A percentile compares a stretch with the other conserved stretches of the same genome.
Conservation (phyloP, 2,888 invertebrate genomes). For the Idaea straminata region DNA sequence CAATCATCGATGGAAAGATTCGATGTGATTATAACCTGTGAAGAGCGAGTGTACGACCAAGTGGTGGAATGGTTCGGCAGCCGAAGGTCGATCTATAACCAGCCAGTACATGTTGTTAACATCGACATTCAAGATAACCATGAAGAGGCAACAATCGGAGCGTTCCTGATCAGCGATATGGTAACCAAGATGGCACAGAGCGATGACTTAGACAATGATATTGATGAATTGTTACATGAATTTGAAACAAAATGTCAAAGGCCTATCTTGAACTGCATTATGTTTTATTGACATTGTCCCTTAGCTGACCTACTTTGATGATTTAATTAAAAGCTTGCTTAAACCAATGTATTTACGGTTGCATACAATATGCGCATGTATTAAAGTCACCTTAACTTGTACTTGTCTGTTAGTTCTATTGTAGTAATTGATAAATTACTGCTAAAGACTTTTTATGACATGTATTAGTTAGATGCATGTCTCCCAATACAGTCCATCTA, state of each 20-base stretch:
- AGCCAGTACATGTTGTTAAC: slow-evolving; percentile 97
- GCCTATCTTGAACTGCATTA: slow-evolving; percentile 94
- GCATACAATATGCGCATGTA: background rate
- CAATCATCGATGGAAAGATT: slow-evolving; percentile 94
- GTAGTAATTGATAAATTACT: background rate
- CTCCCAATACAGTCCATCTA: too few species aligned
- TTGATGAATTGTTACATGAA: slow-evolving; percentile 96
- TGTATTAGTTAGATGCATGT: background rate
- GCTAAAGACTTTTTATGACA: background rate
- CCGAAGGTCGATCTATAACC: slow-evolving; percentile 88
- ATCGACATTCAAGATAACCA: slow-evolving; percentile 99
- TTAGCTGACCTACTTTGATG: background rate
- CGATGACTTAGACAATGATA: slow-evolving; percentile 97
- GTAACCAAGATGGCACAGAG: slow-evolving; percentile 93
- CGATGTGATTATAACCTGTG: slow-evolving; percentile 97
- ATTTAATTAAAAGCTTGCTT: background rate
- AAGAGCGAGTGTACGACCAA: slow-evolving; percentile 99
- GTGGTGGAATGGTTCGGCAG: slow-evolving; percentile 96
- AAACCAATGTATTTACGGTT: background rate
- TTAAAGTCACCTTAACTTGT: too few species aligned
- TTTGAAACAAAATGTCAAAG: slow-evolving; percentile 94
- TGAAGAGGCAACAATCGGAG: slow-evolving; percentile 99
- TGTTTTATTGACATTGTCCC: slow-evolving; percentile 88
- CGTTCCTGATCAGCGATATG: slow-evolving; percentile 98
- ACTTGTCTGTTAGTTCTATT: background rate